Conservation (phyloP, 2,113 vertebrate genomes). For the Zosterops borbonicus region DNA sequence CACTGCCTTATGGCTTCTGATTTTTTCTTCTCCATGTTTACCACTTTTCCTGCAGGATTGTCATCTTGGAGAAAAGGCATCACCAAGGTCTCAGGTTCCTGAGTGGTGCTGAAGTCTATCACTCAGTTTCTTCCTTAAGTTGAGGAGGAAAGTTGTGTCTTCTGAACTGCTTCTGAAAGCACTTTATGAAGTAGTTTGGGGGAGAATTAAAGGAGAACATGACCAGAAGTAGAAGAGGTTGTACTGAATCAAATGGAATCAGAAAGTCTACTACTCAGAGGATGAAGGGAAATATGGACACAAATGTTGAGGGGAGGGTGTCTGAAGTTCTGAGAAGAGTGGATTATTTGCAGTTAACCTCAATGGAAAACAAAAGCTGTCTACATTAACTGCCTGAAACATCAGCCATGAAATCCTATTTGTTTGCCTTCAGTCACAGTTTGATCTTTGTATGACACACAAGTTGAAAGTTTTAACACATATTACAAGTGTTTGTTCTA, state of each 20-base stretch:
- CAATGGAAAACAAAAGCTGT: neutral
- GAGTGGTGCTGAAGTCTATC: neutral
- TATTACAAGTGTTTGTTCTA: neutral
- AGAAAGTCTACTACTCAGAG: neutral
- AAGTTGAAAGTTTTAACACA: neutral
- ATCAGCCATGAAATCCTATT: neutral
- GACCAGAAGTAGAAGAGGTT: neutral
- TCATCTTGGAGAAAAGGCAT: neutral
- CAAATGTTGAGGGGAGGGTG: neutral
- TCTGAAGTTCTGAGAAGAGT: neutral
- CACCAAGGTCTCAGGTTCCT: neutral
- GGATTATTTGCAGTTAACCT: neutral
- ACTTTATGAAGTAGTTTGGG: neutral
- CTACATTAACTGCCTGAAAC: neutral
- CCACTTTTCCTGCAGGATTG: fast-evolving
- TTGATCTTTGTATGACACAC: neutral
- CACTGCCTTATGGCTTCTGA: neutral
- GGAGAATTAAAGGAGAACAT: neutral
- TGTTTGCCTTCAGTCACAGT: neutral
- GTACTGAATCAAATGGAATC: neutral
- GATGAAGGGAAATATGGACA: neutral
- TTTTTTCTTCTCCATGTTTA: neutral
- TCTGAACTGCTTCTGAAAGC: neutral
- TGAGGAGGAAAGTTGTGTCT: neutral
- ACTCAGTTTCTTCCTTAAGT: neutral